Evolutionary conservation across 2,797 vertebrate genomes (phyloP), one percentile per base, ranked within the genome.

Genomic region (Crenuchus spilurus): DNA sequence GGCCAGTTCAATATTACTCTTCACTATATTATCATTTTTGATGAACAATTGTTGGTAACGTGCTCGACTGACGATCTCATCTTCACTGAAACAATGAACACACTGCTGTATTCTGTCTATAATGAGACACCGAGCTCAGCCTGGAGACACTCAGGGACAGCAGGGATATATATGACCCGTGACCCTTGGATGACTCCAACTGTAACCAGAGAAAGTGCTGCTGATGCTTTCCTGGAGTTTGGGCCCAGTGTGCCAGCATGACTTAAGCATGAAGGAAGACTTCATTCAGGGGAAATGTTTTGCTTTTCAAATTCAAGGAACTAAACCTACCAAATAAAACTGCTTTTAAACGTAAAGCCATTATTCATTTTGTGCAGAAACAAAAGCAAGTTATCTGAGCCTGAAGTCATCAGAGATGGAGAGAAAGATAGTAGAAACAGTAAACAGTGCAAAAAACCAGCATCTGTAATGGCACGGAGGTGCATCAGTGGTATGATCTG

Each of bases 201-300:
- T 20, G 44, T 49, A 65, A 46, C 41, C 41, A 64, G 24, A 64
- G 41, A 64, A 64, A n/a, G 37, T 46, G 61, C 24, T n/a, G 26
- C n/a, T 30, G 26, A 30, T 18, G 39, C 41, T 37, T 58, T 58
- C 31, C 55, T 35, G 10, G 31, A 58, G 55, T 37, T 20, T 35
- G 55, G 52, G 55, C 3, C 28, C n/a, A 11, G 2, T 35, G 1
- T 0, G 52, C 28, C 16, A 31, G 2, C 8, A 6, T 52, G 49
- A 14, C 49, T 52, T 51, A 24, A 26, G 10, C 13, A 5, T 57
- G 28, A 57, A 18, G 28, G 28, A 57, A 57, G 28, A 30, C 28
- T 57, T 31, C 52, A 57, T 57, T 57, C 14, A 18, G 9, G 30
- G 28, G 28, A 57, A 52, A 33, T 57, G 52, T 57, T 57, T 57